Percentiles rank a stretch among this genome's conserved stretches.
phyloP scores from a whole-genome alignment of 2,888 invertebrate species.

The Dryobotodes eremita region DNA sequence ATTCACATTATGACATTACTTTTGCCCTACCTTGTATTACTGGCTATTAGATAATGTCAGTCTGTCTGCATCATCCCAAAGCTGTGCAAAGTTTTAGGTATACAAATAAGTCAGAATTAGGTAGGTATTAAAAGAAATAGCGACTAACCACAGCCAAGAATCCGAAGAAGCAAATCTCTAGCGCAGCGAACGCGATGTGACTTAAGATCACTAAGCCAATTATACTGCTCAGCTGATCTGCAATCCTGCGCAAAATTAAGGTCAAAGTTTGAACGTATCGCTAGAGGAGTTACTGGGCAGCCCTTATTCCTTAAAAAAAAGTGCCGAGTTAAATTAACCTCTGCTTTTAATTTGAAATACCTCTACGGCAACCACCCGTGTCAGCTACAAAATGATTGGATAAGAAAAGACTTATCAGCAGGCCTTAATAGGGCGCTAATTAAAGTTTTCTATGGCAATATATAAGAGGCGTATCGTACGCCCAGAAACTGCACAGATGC shows the following conservation, averaged over 20 bases:
- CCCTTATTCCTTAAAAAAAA: neutral
- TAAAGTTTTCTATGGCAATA: neutral
- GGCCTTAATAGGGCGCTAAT: neutral
- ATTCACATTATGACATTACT: too few species aligned
- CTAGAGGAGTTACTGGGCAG: neutral
- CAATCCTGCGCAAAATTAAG: constrained; percentile 55
- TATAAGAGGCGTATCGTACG: too few species aligned
- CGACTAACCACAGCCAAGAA: constrained; percentile 66
- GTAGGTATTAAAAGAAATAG: neutral
- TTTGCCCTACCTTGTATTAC: too few species aligned
- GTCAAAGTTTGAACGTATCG: neutral
- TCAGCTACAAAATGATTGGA: neutral
- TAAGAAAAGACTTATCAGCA: neutral
- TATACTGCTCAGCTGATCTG: constrained; percentile 57
- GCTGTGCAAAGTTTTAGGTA: too few species aligned
- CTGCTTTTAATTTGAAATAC: neutral
- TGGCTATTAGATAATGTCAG: neutral
- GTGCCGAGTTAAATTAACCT: neutral
- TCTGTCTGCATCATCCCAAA: neutral
- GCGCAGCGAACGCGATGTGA: constrained; percentile 60
- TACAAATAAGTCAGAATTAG: neutral
- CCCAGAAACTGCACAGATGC: too few species aligned
- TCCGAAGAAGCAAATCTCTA: constrained; percentile 70
- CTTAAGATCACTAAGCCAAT: constrained; percentile 66
- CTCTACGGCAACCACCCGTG: too few species aligned